Evolutionary conservation across 2,888 invertebrate genomes (phyloP), one percentile per base, ranked within the genome.

Genomic region (Ichneumoninae sp.): DNA sequence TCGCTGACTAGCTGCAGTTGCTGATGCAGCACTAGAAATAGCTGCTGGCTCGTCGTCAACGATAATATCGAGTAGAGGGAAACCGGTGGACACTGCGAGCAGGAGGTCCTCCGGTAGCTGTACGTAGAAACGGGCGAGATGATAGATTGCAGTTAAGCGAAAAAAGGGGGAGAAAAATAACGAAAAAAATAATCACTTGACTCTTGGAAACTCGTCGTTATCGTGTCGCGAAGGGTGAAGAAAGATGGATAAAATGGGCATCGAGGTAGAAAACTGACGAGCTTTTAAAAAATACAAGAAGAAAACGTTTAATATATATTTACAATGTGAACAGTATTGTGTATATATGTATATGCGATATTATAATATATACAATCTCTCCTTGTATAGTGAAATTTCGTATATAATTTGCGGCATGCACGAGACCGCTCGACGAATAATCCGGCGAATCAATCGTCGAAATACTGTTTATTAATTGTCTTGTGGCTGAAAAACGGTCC

Each of bases 211-310:
- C 36, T 78, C 54, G 84, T 83, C 8, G 40, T 40, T 87, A 83
- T 86, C 82, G 16, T 47, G 33, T 22, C 19, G n/a, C 13, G 65
- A 60, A 60, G 16, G 44, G 22, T 52, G n/a, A 2, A 47, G 63
- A 57, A 16, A 44, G 57, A 22, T 4, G 75, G 44, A 60, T 60
- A 60, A 60, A 30, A 30, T 52, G 50, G 81, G 16, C 65, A 60
- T 50, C 44, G 30, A 52, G 65, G 52, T 40, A 71, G 52, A 78
- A 65, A 60, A 71, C 60, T 22, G 50, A 69, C 66, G 69, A 54
- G n/a, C n/a, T 75, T 86, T 88, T 87, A 85, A 80, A 89, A 90
- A 90, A 89, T 90, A 91, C 89, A 90, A 91, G 89, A 90, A 85
- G 85, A 86, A 87, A 89, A 91, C 83, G 82, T 89, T 89, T 90